Evolutionary conservation across 2,888 invertebrate genomes (phyloP), one percentile per base, ranked within the genome.

Genomic region (Cerastoderma edule): DNA sequence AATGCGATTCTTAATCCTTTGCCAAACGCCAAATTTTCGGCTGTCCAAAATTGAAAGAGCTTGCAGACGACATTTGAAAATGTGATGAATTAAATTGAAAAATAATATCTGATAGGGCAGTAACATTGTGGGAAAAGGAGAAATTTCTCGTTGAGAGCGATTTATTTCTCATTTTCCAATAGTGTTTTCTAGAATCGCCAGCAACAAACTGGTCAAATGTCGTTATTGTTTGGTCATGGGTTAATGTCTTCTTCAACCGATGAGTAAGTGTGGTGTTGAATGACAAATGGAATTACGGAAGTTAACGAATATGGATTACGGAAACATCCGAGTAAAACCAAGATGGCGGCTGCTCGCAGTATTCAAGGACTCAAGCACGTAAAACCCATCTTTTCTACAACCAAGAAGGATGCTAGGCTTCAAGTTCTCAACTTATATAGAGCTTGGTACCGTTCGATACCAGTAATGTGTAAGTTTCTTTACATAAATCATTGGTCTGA

Each of bases 361-460:
- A 35, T 77, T 53, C 76, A 77, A 69, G 76, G 76, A 57, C 72
- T 77, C 27, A 72, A 72, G 53, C 69, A 95, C 93, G 98, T 97
- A 35, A 96, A 95, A 91, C 98, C 98, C 35, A 94, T 99, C 88
- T 94, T 98, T 82, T 98, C 98, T 0, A 88, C 95, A 67, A 95
- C 95, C 91, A 94, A 93, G 54, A 94, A 93, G 3, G 98, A 98
- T 92, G 97, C 98, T 0, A 95, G 95, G 87, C 94, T 95, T 90
- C 95, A 98, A 92, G 98, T 97, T 0, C 91, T 98, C 10, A 96
- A 95, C 92, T 94, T 99, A 71, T 99, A 98, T 93, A 97, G 96
- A 94, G 96, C 97, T 72, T 99, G 98, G 98, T 97, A 96, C 93
- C 95, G 98, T 83, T 97, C 98, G 93, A 94, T 98, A 78, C 98